Evolutionary conservation across 2,888 invertebrate species (phyloP), one percentile per base, ranked within the genome.

Genomic region (Agrochola lota): DNA sequence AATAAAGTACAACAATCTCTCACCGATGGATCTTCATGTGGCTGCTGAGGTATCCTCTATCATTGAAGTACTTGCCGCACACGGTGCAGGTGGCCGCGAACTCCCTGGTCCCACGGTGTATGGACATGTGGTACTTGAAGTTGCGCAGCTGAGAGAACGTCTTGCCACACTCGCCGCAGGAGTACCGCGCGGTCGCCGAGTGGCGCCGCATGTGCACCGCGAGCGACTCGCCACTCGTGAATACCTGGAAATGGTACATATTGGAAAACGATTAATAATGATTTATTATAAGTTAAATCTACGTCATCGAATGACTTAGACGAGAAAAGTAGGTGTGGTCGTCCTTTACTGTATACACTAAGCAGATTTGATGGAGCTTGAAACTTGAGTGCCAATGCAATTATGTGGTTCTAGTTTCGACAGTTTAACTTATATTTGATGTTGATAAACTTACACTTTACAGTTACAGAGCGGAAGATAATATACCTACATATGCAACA

Each of bases 51-150:
- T 98, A 98, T 57, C 98, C 98, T 87, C 98, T 97, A 90, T 98
- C 98, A 92, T 98, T 98, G 94, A 98, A 98, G 87, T 97, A 97
- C 94, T 98, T 98, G 46, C 98, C 98, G 91, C 98, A 98, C 2
- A 96, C 95, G 2, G 95, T 91, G 87, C 96, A 96, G 11, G 97
- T 97, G 26, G 98, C 98, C 0, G 98, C 98, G 89, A 98, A 98
- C 94, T 98, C 98, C 87, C 98, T 97, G 43, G 98, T 98, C 2
- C 98, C 98, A 71, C 98, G 97, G 92, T 98, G 98, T 40, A 98
- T 97, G 1, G 98, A 98, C 92, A 97, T 95, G 92, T 98, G 98
- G 91, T 98, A 98, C 94, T 98, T 98, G 94, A 98, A 98, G 94
- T 98, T 98, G 63, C 98, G 97, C 73, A 98, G 95, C 92, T 98